Base-by-base conservation (phyloP, 2,797 vertebrate genomes). In the Ibycter americanus region DNA sequence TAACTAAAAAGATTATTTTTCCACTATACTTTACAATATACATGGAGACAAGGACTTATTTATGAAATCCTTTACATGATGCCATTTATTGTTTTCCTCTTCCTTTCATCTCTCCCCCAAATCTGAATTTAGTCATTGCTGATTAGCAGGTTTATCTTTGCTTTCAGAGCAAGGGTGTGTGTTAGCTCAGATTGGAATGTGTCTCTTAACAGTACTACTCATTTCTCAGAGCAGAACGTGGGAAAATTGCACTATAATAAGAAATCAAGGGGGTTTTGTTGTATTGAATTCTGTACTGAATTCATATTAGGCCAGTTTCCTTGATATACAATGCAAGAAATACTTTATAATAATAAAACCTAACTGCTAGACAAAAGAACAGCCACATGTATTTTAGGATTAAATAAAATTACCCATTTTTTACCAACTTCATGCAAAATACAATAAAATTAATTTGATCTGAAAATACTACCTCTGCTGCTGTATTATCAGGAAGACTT, bases 391-490 rank as follows among this genome's bases (percentile, higher is more conserved):
- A 51, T 78, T 77, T 73, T n/a, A 80, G 11, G 21, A 26, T 61
- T 56, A 68, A 83, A 92, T 25, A 74, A 78, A 84, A 66, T 56
- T 7, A 77, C 13, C 29, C 29, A 44, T 63, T 92, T 89, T 63
- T 72, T 74, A 55, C 46, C 38, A 89, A 31, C 8, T 87, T 89
- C 32, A 88, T 49, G 49, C 70, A 83, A 85, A 88, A 83, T 27
- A 29, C 40, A 92, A 38, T 56, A 65, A 92, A 66, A 87, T 12
- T 27, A 31, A 78, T 38, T 80, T 46, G 21, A 70, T 54, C 25
- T 83, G 51, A 76, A 93, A 58, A 89, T 94, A 44, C 63, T 98
- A 99, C 99, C 99, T 99, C 97, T 94, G 96, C 52, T 26, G 97
- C 34, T 77, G 98, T 90, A 56, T 95, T 97, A 77, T 98, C 98